Conservation (phyloP, 1,140 invertebrate genomes). For the Anastatus disparis region DNA sequence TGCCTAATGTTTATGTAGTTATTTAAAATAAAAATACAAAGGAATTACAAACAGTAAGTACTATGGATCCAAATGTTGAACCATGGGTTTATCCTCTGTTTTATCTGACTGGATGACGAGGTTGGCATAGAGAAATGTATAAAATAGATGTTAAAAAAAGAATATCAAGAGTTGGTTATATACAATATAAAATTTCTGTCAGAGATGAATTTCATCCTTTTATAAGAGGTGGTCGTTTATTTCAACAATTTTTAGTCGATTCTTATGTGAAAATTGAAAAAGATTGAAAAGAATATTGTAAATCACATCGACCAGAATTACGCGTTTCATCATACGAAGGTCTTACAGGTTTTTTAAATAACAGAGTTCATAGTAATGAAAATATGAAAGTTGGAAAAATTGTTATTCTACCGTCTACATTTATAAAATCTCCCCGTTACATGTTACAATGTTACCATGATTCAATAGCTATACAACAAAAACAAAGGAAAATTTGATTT, state of each 20-base stretch:
- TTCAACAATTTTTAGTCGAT: slow-evolving; percentile 27
- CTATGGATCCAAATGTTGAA: no score
- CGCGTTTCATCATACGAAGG: not conserved
- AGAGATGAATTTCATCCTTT: slow-evolving; percentile 15
- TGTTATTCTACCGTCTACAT: no score
- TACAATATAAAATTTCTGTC: not conserved
- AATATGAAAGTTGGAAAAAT: no score
- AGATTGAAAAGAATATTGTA: slow-evolving; percentile 5
- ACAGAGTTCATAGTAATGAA: no score
- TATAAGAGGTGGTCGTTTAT: not conserved
- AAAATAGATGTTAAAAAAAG: slow-evolving; percentile 12
- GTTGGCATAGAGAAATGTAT: slow-evolving; percentile 36
- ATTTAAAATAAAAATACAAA: slow-evolving; percentile 26
- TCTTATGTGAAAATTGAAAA: no score
- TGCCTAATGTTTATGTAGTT: slow-evolving; percentile 37
- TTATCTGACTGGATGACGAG: slow-evolving; percentile 27
- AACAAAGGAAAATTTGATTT: no score
- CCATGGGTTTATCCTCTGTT: no score
- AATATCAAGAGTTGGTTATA: slow-evolving; percentile 26
- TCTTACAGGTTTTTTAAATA: no score
- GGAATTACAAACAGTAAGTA: no score
- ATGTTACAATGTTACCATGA: no score
- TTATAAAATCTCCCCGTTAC: no score
- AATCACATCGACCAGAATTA: slow-evolving; percentile 8
- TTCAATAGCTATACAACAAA: no score